Conservation (phyloP, 2,888 invertebrate genomes). For the Harmothoe impar region DNA sequence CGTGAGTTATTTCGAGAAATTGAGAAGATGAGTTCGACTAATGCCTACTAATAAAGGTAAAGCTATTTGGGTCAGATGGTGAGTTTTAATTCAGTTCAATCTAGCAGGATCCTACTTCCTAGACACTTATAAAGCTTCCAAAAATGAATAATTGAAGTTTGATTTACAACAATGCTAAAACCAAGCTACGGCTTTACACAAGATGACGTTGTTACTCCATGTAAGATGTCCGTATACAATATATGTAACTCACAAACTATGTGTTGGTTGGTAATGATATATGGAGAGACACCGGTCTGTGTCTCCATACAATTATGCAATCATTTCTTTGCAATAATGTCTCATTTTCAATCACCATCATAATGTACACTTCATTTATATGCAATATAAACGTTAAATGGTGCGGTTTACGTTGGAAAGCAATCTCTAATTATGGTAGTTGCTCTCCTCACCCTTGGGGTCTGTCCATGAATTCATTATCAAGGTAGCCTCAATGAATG, state of each 20-base stretch:
- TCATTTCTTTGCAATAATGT: conserved; percentile 16
- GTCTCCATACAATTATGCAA: not conserved
- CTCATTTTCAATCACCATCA: not conserved
- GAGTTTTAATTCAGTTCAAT: no score
- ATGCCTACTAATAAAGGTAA: no score
- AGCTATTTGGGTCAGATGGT: no score
- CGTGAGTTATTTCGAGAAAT: no score
- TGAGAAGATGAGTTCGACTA: no score
- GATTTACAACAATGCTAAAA: not conserved
- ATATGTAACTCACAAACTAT: not conserved
- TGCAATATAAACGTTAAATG: not conserved
- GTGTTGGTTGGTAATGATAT: not conserved
- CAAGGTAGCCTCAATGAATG: not conserved
- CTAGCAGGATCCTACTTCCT: no score
- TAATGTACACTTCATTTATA: not conserved
- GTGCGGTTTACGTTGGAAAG: not conserved
- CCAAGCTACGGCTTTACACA: not conserved
- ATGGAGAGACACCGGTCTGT: not conserved
- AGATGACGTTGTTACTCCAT: not conserved
- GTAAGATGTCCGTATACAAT: not conserved
- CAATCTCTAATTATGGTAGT: not conserved
- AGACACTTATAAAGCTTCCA: not conserved
- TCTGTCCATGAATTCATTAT: not conserved
- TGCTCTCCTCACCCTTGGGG: not conserved
- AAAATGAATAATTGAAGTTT: not conserved